Evolutionary conservation across 2,113 vertebrate species (phyloP), one percentile per base, ranked within the genome.

Genomic region (Scophthalmus maximus): DNA sequence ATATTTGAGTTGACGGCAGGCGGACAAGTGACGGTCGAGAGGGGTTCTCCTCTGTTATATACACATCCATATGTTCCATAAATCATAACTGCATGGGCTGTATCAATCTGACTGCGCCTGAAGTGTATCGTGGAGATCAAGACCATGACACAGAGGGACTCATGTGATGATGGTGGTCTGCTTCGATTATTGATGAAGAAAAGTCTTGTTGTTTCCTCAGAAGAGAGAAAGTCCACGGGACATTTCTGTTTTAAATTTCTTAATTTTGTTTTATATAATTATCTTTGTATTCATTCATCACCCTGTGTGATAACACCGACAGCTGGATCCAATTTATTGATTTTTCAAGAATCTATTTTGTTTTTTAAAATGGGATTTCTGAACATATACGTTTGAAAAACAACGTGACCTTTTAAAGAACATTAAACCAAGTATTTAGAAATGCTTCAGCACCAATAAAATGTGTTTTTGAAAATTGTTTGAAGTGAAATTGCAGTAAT

Each of bases 401-500:
- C n/a, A 2, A 38, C 1, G 3, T 8, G 18, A 30, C 27, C 23
- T 14, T 49, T 51, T 2, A 40, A 56, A 56, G 38, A 6, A 50
- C 44, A 50, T 51, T n/a, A n/a, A 8, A n/a, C 8, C 3, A 15
- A 44, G 15, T 44, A 32, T 1, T 51, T n/a, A 25, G 61, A 51
- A 62, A 53, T 20, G 3, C 15, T 40, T 59, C 3, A 44, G 42
- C 20, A 44, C 22, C 32, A 20, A 9, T 18, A 46, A 66, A 17
- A 27, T n/a, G n/a, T n/a, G n/a, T n/a, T n/a, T n/a, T n/a, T n/a
- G n/a, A 53, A 9, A 10, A 22, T 4, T 3, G n/a, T 65, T 42
- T 55, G 52, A 59, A 62, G 34, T 30, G 32, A 53, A 73, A 27
- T 8, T 14, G 20, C 23, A 26, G 17, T 56, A 74, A 68, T 47